Percentiles rank a stretch among this genome's conserved stretches.
phyloP scores from a whole-genome alignment of 2,888 invertebrate species.

The Drosophila engyochracea region DNA sequence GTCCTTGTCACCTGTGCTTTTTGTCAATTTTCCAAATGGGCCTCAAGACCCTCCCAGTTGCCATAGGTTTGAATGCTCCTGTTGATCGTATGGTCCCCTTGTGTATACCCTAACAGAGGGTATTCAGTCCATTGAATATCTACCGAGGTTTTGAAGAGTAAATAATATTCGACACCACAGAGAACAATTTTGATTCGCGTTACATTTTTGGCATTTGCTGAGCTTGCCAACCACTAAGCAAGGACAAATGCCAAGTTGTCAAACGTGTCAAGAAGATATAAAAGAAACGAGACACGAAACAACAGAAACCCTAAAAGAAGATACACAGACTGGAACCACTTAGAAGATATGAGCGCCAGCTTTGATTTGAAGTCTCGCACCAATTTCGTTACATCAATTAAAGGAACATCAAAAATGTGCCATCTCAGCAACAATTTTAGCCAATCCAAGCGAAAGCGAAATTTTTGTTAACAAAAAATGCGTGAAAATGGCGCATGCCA shows the following conservation, averaged over 20 bases:
- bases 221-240: constrained; percentile 22
- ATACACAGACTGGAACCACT: constrained; percentile 13
- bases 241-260: constrained; percentile 47
- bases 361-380: constrained; percentile 21
- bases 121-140: background rate
- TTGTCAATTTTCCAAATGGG: constrained; percentile 80
- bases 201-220: constrained; percentile 33
- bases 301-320: constrained; percentile 22
- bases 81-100: constrained; percentile 48
- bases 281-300: constrained; percentile 5
- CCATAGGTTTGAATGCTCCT: constrained; percentile 18
- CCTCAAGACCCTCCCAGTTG: constrained; percentile 31
- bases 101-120: background rate
- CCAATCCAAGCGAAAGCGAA: constrained; percentile 70
- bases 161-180: background rate
- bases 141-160: background rate
- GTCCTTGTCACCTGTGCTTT: constrained; percentile 63
- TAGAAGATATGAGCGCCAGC: constrained; percentile 26
- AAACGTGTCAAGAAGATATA: constrained; percentile 33
- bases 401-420: constrained; percentile 8
- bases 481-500: constrained; percentile 55
- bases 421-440: constrained; percentile 17
- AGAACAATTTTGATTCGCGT: background rate
- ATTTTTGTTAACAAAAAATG: constrained; percentile 68
- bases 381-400: constrained; percentile 40